Base-by-base conservation (phyloP, 1,140 invertebrate genomes). In the Medauroidea extradentata region DNA sequence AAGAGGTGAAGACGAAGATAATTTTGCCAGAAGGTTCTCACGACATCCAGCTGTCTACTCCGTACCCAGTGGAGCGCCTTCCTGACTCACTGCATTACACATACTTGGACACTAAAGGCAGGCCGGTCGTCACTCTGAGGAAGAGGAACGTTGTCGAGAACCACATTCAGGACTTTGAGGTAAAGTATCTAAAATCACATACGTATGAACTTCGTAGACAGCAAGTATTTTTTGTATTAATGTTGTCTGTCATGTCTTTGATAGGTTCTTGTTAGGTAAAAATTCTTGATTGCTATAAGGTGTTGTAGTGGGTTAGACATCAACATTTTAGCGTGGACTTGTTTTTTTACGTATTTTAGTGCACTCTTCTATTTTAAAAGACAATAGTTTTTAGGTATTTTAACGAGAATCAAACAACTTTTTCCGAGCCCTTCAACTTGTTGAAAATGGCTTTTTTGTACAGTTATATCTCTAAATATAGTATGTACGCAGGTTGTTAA, bases 81-180 rank as follows among this genome's bases (percentile, higher is more conserved):
- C 75, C 86, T 14, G 88, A 97, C 72, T 80, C 83, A 44, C 69
- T 93, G 1, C 90, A 96, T 65, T 92, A 87, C 69, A 98, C 98
- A 21, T 99, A 99, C 72, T 79, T 99, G 65, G 98, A 99, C 73
- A 95, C 93, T 1, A 85, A 88, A 62, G 97, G 97, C 1, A 83
- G 96, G 49, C 89, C 91, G 2, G 93, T 98, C 0, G 82, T 99
- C 49, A 84, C 88, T 11, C 79, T 98, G 14, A 81, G 80, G 14
- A 97, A 97, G 69, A 85, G 75, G 2, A 97, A 98, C 78, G 73
- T 99, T 27, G 93, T 99, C 0, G 95, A 99, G 66, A 91, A 93
- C 70, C 97, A 99, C 68, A 99, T 99, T 71, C 91, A 97, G 76
- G 90, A 94, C 72, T 82, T 89, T 70, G 75, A 82, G 67, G 80